Conservation (phyloP, 2,888 invertebrate species). For the Agrenia bidenticulata region DNA sequence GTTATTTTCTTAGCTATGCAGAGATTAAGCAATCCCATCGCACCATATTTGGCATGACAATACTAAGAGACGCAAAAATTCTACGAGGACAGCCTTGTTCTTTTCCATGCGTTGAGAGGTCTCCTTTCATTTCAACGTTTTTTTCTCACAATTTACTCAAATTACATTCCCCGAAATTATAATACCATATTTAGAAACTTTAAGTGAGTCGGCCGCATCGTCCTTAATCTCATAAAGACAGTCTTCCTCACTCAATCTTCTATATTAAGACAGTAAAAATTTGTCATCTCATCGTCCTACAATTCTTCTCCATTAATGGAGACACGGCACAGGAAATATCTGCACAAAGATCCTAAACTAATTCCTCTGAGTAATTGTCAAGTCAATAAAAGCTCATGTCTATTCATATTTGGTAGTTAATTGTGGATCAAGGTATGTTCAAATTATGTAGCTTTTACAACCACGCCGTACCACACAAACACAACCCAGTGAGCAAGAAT, state of each 20-base stretch:
- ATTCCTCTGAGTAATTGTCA: background rate
- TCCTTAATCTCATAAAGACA: constrained; percentile 2
- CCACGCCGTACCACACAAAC: no score
- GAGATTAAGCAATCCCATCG: constrained; percentile 17
- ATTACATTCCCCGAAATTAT: no score
- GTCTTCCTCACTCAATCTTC: no score
- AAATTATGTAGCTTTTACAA: no score
- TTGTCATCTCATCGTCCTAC: no score
- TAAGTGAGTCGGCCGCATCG: background rate
- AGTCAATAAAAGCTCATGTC: no score
- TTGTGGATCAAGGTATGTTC: no score
- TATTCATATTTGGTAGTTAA: no score
- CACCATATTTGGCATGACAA: constrained; percentile 18
- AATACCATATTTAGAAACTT: no score
- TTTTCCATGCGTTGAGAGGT: background rate
- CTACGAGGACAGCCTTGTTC: background rate
- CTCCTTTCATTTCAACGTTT: background rate
- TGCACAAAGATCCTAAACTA: constrained; percentile 9
- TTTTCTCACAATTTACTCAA: background rate
- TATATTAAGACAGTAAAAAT: no score
- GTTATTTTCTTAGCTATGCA: constrained; percentile 3
- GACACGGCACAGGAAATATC: background rate
- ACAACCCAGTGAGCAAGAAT: no score
- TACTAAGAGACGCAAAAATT: constrained; percentile 6
- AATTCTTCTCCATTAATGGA: no score